These are phyloP conservation scores for Myotis yumanensis DNA, from an alignment of 2,113 vertebrate genomes.

Conservation along the genomic window DNA sequence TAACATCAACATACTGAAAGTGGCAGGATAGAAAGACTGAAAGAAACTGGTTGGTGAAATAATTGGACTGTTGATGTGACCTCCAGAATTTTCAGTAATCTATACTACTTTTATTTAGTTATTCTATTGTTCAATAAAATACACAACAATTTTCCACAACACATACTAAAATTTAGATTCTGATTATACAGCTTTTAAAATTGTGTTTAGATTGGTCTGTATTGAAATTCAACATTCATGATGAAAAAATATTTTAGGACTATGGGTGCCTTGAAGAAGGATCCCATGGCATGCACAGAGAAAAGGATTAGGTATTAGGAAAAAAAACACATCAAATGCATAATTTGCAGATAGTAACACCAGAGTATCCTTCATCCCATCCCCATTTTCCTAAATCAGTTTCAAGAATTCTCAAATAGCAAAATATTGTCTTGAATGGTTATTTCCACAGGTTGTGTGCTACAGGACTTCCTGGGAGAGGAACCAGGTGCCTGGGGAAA, in stretches of 20 bases:
- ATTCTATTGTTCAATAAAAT: not conserved
- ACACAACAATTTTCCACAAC: not conserved
- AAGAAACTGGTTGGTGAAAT: not conserved
- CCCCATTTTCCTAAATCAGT: not conserved
- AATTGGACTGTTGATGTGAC: not conserved
- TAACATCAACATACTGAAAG: not conserved
- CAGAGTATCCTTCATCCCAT: not conserved
- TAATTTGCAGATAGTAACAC: no score
- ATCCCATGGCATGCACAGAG: accelerated
- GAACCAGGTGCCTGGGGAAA: not conserved
- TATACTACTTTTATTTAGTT: not conserved
- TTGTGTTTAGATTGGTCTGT: not conserved
- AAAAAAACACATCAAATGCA: not conserved
- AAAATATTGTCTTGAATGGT: not conserved
- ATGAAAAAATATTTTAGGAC: not conserved
- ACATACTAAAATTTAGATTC: not conserved
- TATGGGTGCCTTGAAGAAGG: not conserved
- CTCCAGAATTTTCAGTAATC: not conserved
- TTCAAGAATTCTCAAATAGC: not conserved
- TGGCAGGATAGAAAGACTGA: not conserved
- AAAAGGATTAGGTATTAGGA: not conserved
- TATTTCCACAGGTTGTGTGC: not conserved
- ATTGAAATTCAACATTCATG: not conserved
- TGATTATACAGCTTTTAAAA: not conserved
- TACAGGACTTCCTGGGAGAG: not conserved